Evolutionary conservation across 2,797 vertebrate species (phyloP).

Genomic region (Argentina silus): DNA sequence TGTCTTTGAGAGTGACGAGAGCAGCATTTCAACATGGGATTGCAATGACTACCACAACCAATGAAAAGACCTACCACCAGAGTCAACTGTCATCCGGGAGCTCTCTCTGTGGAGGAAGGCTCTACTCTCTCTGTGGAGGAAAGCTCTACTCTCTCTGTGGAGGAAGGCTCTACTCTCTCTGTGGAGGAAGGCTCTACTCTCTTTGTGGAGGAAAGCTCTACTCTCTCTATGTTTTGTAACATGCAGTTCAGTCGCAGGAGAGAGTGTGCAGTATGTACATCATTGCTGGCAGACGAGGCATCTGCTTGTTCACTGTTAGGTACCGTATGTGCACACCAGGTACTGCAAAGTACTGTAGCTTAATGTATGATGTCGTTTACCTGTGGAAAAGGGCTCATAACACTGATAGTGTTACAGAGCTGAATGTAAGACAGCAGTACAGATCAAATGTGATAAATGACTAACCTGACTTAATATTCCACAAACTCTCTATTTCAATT

Average conservation of each 20-base stretch:
- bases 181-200: constrained; percentile 63
- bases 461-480: constrained; percentile 70
- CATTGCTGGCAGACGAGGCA: constrained; percentile 64
- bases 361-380: constrained; percentile 49
- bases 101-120: constrained; percentile 63
- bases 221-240: constrained; percentile 66
- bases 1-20: constrained; percentile 58
- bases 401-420: constrained; percentile 68
- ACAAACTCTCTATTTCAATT: constrained; percentile 67
- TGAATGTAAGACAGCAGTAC: constrained; percentile 62
- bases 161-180: constrained; percentile 66
- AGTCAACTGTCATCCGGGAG: constrained; percentile 57
- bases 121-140: constrained; percentile 63
- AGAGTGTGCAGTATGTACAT: constrained; percentile 69
- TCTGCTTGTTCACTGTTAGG: constrained; percentile 77
- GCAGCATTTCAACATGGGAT: neutral
- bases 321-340: constrained; percentile 74
- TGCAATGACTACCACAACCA: neutral
- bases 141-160: constrained; percentile 63
- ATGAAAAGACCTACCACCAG: neutral
- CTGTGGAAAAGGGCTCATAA: constrained; percentile 58
- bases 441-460: constrained; percentile 70
- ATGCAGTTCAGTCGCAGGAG: constrained; percentile 71
- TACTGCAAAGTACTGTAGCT: constrained; percentile 62
- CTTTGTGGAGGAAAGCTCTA: constrained; percentile 65